Evolutionary conservation across 2,797 vertebrate species (phyloP), one percentile per base, ranked within the genome.

Genomic region (Clarias fuscus): DNA sequence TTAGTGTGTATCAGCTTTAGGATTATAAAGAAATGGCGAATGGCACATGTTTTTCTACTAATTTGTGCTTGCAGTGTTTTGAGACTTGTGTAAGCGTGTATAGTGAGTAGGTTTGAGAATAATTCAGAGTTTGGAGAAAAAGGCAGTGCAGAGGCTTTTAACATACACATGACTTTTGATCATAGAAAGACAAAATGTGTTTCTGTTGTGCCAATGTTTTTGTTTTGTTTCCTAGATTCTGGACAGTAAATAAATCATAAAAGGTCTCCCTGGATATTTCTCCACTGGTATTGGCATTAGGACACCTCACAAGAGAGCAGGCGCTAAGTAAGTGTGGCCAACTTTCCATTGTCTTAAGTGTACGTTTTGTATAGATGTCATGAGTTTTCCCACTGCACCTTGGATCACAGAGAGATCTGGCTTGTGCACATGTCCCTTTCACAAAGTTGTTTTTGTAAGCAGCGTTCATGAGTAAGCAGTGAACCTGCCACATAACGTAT

Each of bases 281-380:
- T 80, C 81, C 48, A 84, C 64, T 40, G 83, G 83, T 88, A 87
- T 80, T 70, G 75, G 77, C 81, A 82, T 87, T 87, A 88, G 90
- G 90, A 91, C 84, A 84, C 88, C 88, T 20, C 85, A 88, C 65
- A 22, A 88, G 89, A 90, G 84, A 90, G 87, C 85, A 91, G 86
- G 70, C 85, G 83, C 24, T 89, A 91, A 89, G 91, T 92, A 90
- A 91, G 89, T 68, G 88, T 86, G 2, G 11, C 56, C 75, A 20
- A 2, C 17, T 30, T 77, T 53, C 8, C 22, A 18, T 13, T 7
- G 40, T 67, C 17, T 33, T 13, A 33, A 15, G 11, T 78, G 27
- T 30, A 15, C 73, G 18, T 56, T 77, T 58, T 62, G 6, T 15
- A 2, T 79, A 15, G 58, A 40, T 8, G 11, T 79, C 58, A 24